These are phyloP conservation scores for Poecilia wingei DNA, from an alignment of 2,797 vertebrate species.

Conservation along the genomic window DNA sequence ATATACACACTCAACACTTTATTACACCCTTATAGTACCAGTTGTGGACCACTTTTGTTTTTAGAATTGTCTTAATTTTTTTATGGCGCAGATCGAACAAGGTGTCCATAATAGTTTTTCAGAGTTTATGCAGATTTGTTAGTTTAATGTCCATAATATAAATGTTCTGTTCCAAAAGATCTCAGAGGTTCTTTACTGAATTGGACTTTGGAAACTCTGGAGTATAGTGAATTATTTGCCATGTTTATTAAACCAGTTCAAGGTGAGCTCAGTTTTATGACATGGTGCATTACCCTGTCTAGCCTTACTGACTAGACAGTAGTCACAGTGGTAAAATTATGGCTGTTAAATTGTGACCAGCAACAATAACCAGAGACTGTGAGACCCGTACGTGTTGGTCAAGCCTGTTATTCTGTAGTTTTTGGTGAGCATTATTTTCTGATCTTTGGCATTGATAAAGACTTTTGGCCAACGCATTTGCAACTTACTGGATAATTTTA, in stretches of 20 bases:
- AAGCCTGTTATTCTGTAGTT: neutral
- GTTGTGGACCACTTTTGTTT: neutral
- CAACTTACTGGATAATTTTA: neutral
- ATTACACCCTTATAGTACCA: neutral
- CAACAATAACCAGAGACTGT: neutral
- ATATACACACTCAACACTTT: too few relatives aligned
- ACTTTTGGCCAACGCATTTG: neutral
- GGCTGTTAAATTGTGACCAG: neutral
- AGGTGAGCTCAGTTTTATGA: neutral
- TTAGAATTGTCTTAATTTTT: neutral
- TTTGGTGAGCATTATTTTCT: neutral
- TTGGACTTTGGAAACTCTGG: neutral
- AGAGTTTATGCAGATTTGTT: neutral
- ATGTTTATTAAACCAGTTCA: neutral
- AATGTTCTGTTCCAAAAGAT: neutral
- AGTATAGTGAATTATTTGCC: neutral
- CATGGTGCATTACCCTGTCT: neutral
- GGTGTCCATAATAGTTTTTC: neutral
- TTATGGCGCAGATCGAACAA: too few relatives aligned
- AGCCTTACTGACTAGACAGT: too few relatives aligned
- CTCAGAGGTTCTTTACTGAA: neutral
- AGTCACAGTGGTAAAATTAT: neutral
- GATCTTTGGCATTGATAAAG: neutral
- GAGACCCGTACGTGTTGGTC: neutral
- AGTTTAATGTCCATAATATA: neutral